Evolutionary conservation across 2,888 invertebrate genomes (phyloP).

Genomic region (Cantharis nigra): DNA sequence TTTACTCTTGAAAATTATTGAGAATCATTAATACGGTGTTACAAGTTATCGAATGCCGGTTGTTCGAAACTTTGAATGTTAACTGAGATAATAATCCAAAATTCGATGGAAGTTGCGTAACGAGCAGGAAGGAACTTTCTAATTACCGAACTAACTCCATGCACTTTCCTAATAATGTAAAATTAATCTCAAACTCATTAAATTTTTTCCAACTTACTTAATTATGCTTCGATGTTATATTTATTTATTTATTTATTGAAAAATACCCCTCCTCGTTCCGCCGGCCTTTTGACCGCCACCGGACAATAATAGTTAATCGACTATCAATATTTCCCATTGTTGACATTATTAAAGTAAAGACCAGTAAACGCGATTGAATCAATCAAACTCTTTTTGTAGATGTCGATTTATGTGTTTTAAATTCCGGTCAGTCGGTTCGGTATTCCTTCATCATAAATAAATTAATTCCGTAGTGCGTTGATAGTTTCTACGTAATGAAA

Average conservation of each 20-base stretch:
- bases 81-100: conserved; percentile 27
- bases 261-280: too few species aligned
- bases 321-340: background rate
- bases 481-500: background rate
- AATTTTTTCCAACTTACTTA: background rate
- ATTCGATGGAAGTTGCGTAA: conserved; percentile 22
- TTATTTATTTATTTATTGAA: background rate
- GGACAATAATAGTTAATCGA: background rate
- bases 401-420: background rate
- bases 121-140: conserved; percentile 21
- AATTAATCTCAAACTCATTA: background rate
- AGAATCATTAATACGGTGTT: conserved; percentile 21
- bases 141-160: conserved; percentile 26
- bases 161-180: conserved; percentile 14
- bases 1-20: background rate
- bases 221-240: background rate
- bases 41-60: conserved; percentile 22
- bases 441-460: background rate
- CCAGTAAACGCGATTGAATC: background rate
- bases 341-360: background rate
- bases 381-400: background rate
- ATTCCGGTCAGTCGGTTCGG: background rate
- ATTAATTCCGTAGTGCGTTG: background rate
- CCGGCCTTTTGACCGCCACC: background rate
- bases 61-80: conserved; percentile 22